Percentiles rank a stretch among this genome's conserved stretches.
These are phyloP conservation scores for Lontra canadensis DNA, from an alignment of 2,113 vertebrate genomes.

Conservation along the genomic window DNA sequence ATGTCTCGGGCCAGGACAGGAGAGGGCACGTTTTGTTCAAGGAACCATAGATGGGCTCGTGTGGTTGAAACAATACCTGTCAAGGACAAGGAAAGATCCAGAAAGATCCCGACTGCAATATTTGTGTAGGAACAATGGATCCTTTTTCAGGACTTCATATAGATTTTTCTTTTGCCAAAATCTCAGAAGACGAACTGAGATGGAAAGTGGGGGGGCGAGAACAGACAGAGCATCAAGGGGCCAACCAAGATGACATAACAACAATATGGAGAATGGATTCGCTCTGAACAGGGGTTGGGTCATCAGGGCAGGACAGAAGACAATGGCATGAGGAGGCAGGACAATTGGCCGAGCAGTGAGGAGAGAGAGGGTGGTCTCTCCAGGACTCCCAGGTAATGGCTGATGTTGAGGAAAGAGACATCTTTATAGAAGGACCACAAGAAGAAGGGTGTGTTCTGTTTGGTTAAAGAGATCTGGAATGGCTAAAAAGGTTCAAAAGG, in stretches of 20 bases:
- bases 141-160: accelerated
- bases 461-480: not conserved
- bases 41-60: accelerated
- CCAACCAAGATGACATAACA: not conserved
- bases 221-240: not conserved
- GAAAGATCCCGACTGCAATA: accelerated
- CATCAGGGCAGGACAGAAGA: not conserved
- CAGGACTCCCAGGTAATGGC: not conserved
- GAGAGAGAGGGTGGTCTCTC: accelerated
- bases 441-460: not conserved
- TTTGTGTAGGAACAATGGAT: not conserved
- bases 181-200: not conserved
- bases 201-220: accelerated
- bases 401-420: not conserved
- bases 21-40: accelerated
- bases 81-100: accelerated
- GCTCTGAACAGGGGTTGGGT: accelerated
- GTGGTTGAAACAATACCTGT: too few species aligned
- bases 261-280: accelerated
- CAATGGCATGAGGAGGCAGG: too few species aligned
- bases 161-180: not conserved
- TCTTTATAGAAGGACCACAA: not conserved
- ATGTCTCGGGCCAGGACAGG: not conserved
- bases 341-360: accelerated
- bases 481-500: not conserved